Evolutionary conservation across 1,140 invertebrate species (phyloP), one percentile per base, ranked within the genome.

Genomic region (Apolygus lucorum): DNA sequence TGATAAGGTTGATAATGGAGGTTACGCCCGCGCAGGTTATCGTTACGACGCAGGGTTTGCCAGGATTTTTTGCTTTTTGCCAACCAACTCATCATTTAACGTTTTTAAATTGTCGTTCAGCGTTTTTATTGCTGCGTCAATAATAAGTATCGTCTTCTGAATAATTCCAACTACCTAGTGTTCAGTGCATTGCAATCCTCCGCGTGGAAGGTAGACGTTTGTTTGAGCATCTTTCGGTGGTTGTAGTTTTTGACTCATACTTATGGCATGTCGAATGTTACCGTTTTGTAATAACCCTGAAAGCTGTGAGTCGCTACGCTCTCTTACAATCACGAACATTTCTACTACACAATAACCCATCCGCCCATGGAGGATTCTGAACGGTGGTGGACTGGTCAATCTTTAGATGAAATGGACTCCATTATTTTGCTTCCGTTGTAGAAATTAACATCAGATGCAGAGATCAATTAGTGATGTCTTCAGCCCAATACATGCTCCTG

Each of bases 401-500:
- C n/a, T 42, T 42, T 8, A 42, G 4, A 42, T 42, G 4, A 8
- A 17, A 17, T 42, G 34, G 34, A 42, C 34, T 4, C 34, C 4
- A 17, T 42, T 42, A 17, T 8, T 42, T 42, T 17, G 34, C 34
- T 42, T 42, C 17, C 34, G 34, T 42, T 8, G 34, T 42, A 42
- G 34, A 42, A 42, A 42, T n/a, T 17, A 42, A 4, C 17, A 42
- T 68, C 68, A 69, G 52, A 69, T 69, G 68, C 52, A 22, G 29
- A 42, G 52, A 54, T n/a, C 17, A 62, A 52, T 59, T 21, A 63
- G 68, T 69, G 52, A 69, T 69, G 68, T 62, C 68, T 69, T 69
- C 68, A 28, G 68, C 28, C 24, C 68, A 69, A 63, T 69, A 69
- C 42, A 69, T 69, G 68, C 68, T 69, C 28, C 54, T 69, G 68